Evolutionary conservation across 2,888 invertebrate species (phyloP).

Genomic region (Athalia cordata): DNA sequence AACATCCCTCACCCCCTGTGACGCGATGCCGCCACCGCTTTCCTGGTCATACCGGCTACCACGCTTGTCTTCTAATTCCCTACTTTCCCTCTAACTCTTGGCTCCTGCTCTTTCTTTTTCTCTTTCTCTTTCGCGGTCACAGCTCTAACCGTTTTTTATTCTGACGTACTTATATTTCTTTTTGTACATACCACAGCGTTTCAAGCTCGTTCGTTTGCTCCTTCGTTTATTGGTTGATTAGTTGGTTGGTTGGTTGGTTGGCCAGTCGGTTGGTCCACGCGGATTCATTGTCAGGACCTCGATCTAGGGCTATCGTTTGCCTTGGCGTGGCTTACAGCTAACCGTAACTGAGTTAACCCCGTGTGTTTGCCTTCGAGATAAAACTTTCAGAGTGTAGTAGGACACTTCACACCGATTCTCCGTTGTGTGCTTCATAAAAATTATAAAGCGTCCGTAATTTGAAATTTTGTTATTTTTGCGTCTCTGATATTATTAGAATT

Average conservation of each 20-base stretch:
- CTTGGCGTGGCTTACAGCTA: background rate
- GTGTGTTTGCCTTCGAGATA: background rate
- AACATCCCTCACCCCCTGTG: constrained; percentile 22
- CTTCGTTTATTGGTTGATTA: background rate
- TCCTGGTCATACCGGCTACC: background rate
- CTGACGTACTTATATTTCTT: background rate
- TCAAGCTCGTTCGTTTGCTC: background rate
- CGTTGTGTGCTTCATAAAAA: background rate
- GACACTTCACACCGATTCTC: constrained; percentile 1
- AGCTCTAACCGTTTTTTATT: constrained; percentile 1
- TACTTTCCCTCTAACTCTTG: too few relatives aligned
- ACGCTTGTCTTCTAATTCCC: constrained; percentile 34
- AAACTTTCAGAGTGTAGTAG: background rate
- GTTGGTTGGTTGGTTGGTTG: constrained; percentile 5
- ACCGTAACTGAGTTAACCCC: constrained; percentile 14
- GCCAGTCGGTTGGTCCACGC: background rate
- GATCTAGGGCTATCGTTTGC: constrained; percentile 10
- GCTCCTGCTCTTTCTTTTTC: background rate
- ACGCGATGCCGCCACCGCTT: background rate
- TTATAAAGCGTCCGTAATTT: too few relatives aligned
- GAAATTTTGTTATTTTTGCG: too few relatives aligned
- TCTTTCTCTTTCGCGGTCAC: constrained; percentile 24
- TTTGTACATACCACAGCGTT: background rate
- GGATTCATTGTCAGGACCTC: constrained; percentile 35
- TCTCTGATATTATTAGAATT: too few relatives aligned